Evolutionary conservation across 1,140 invertebrate species (phyloP).

Genomic region (Bombus polaris): DNA sequence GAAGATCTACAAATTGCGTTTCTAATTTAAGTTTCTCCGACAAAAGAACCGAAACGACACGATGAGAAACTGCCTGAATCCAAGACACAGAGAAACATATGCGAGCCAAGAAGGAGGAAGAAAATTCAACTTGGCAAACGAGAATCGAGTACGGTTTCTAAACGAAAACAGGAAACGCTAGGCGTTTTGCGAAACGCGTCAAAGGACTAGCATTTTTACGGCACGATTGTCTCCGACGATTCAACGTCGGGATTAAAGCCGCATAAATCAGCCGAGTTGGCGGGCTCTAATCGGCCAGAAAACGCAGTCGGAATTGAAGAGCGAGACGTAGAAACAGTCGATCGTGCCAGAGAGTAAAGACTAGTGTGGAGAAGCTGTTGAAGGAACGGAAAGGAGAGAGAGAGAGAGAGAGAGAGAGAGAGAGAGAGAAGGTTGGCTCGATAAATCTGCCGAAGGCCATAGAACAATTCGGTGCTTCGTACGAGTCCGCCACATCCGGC

Average conservation of each 20-base stretch:
- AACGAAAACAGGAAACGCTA: not conserved
- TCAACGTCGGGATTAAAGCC: not conserved
- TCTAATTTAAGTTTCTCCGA: not conserved
- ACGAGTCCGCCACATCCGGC: conserved; percentile 59
- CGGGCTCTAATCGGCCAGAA: conserved; percentile 26
- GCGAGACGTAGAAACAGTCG: conserved; percentile 16
- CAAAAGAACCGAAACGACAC: not conserved
- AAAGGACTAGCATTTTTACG: conserved; percentile 2
- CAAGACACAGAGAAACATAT: not conserved
- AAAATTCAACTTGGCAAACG: not conserved
- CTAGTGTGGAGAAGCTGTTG: conserved; percentile 1
- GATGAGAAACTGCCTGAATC: not conserved
- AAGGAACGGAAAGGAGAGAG: too few species aligned
- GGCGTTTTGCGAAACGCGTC: not conserved
- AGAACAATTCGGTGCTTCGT: conserved; percentile 49
- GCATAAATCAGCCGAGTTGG: conserved; percentile 33
- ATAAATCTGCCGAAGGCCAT: conserved; percentile 56
- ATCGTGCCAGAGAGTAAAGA: conserved; percentile 41
- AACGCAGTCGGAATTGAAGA: conserved; percentile 63
- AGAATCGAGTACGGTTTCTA: not conserved
- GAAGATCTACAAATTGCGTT: not conserved
- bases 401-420: not conserved
- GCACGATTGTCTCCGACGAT: not conserved
- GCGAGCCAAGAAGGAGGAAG: not conserved
- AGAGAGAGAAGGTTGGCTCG: not conserved